Evolutionary conservation across 2,797 vertebrate genomes (phyloP).

Genomic region (Serranus cabrilla): DNA sequence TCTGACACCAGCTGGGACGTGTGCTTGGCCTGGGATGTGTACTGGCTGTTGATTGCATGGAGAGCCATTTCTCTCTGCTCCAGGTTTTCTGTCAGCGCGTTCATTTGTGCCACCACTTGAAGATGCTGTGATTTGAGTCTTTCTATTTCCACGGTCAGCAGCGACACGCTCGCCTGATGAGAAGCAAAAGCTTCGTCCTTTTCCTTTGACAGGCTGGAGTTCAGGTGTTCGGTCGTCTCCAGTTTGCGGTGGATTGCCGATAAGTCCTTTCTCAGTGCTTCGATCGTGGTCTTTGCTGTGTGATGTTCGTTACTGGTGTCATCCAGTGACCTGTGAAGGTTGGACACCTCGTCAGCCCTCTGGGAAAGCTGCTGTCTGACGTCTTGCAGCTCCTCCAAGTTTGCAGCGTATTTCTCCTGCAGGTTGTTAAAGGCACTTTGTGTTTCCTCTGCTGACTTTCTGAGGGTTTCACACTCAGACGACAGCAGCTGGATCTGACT

Average conservation of each 20-base stretch:
- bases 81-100: conserved; percentile 78
- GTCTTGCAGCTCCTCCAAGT: conserved; percentile 78
- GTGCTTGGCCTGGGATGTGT: conserved; percentile 83
- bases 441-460: conserved; percentile 73
- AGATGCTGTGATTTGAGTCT: conserved; percentile 83
- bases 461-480: conserved; percentile 53
- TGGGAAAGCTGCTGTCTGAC: conserved; percentile 72
- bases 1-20: conserved; percentile 80
- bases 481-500: conserved; percentile 66
- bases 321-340: conserved; percentile 72
- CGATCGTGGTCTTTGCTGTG: conserved; percentile 59
- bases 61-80: conserved; percentile 88
- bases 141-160: conserved; percentile 85
- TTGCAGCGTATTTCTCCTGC: conserved; percentile 83
- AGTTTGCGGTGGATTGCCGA: conserved; percentile 73
- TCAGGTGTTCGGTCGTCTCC: conserved; percentile 62
- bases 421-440: conserved; percentile 86
- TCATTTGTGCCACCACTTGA: conserved; percentile 84
- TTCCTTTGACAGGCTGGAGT: conserved; percentile 78
- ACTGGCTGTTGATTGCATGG: conserved; percentile 85
- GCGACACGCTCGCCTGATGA: conserved; percentile 76
- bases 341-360: conserved; percentile 78
- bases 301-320: conserved; percentile 69
- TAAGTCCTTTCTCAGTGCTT: conserved; percentile 79
- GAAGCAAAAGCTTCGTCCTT: conserved; percentile 81